Evolutionary conservation across 2,888 invertebrate species (phyloP).

Genomic region (Drosophila tripunctata): DNA sequence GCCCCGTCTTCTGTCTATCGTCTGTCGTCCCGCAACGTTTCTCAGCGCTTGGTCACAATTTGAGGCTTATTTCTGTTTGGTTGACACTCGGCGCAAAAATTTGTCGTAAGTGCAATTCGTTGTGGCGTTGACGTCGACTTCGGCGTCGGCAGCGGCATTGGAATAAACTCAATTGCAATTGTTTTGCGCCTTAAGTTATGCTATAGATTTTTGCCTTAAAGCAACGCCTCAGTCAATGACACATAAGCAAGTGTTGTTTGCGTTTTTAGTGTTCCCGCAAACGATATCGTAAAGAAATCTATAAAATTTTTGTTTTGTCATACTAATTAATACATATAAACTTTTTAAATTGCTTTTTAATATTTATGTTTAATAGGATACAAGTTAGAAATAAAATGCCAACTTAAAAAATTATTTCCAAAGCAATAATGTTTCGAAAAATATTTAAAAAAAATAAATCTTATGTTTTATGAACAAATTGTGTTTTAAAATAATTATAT

Average conservation of each 20-base stretch:
- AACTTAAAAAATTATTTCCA: too few species aligned
- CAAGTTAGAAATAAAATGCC: too few species aligned
- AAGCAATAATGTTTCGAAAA: too few species aligned
- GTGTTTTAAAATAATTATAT: too few species aligned
- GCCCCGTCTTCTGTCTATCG: neutral
- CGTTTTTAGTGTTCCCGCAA: neutral
- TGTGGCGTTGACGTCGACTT: slow-evolving; percentile 53
- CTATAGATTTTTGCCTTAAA: slow-evolving; percentile 40
- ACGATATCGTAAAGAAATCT: neutral
- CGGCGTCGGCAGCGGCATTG: slow-evolving; percentile 26
- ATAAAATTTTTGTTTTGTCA: neutral
- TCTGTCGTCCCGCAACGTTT: slow-evolving; percentile 16
- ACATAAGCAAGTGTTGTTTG: slow-evolving; percentile 24
- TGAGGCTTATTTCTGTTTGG: slow-evolving; percentile 69
- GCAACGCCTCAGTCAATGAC: slow-evolving; percentile 35
- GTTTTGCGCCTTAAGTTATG: slow-evolving; percentile 50
- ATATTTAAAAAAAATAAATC: too few species aligned
- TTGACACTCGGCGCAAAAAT: slow-evolving; percentile 71
- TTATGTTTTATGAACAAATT: too few species aligned
- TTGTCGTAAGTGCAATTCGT: slow-evolving; percentile 74
- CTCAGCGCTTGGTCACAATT: slow-evolving; percentile 57
- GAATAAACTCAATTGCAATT: slow-evolving; percentile 65
- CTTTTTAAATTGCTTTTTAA: too few species aligned
- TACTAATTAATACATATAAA: neutral
- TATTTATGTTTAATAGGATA: too few species aligned